Base-by-base conservation (phyloP, 2,113 vertebrate species). In the Leptobrachium leishanense region DNA sequence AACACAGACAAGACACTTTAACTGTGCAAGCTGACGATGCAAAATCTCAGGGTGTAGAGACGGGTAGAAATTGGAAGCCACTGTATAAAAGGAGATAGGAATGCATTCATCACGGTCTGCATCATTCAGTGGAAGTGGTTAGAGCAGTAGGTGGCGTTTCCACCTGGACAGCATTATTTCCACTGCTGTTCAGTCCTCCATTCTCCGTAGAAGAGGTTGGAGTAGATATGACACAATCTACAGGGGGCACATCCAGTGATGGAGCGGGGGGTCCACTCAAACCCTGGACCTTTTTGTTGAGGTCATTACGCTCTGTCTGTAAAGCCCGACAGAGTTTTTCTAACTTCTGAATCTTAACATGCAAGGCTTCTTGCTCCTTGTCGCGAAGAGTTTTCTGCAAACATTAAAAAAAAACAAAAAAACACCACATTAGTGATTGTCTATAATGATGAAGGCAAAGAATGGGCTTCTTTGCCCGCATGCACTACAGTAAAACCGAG, bases 281-380 rank as follows among this genome's bases (percentile, higher is more conserved):
- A 86, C 88, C 94, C 91, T 98, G 96, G 55, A 98, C 96, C 82
- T 95, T 96, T 90, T 98, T 99, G 83, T 94, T 99, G 84, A 99
- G 95, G 87, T 98, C 96, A 4, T 99, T 99, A 70, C 97, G 95
- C 54, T 99, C 98, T 0, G 91, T 95, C 82, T 99, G 98, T 43
- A 99, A 91, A 0, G 98, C 98, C 46, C 97, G 94, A 81, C 97
- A 97, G 6, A 99, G 89, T 84, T 98, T 99, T 88, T 99, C 98
- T 67, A 99, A 87, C 39, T 95, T 90, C 85, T 96, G 96, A 72
- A 98, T 97, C 84, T 99, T 99, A 77, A 94, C 91, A 87, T 98
- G 97, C 0, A 99, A 94, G 13, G 95, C 93, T 70, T 99, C 98
- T 0, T 97, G 87, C 20, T 99, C 97, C 43, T 93, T 95, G 82